phyloP scores from a whole-genome alignment of 1,140 invertebrate genomes.

The Heliothis subflexa region DNA sequence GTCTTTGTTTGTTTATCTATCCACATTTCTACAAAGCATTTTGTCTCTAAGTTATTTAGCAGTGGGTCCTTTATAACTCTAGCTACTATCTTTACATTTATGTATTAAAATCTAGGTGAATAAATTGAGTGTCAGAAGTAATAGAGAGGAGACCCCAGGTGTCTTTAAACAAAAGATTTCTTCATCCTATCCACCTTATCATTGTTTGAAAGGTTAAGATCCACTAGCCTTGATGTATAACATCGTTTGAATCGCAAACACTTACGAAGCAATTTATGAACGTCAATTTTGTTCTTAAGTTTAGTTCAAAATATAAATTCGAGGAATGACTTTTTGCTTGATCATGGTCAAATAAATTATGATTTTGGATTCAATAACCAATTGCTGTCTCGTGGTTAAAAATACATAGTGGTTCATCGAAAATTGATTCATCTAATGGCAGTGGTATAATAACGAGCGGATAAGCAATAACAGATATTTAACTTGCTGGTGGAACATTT shows the following conservation, averaged over 20 bases:
- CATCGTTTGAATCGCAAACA: not conserved
- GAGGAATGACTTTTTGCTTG: not conserved
- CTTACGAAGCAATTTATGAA: not conserved
- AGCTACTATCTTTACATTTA: too few species aligned
- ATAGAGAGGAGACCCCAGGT: too few species aligned
- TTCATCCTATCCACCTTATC: not conserved
- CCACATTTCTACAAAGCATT: too few species aligned
- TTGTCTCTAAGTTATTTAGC: too few species aligned
- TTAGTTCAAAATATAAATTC: not conserved
- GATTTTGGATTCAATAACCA: slow-evolving; percentile 24
- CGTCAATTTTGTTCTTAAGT: slow-evolving; percentile 1
- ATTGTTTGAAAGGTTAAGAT: not conserved
- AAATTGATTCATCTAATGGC: not conserved
- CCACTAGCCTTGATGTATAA: not conserved
- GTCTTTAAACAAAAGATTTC: too few species aligned
- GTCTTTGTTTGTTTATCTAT: too few species aligned
- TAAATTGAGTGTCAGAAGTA: too few species aligned
- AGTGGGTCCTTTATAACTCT: too few species aligned
- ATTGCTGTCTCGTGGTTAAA: not conserved
- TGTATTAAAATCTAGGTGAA: too few species aligned
- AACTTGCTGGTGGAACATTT: not conserved
- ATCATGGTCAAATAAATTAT: slow-evolving; percentile 18
- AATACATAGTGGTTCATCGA: not conserved
- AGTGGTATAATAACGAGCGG: not conserved
- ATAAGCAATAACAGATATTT: not conserved